Base-by-base conservation (phyloP, 92 coral and sea anemone genomes). In the Virgularia gustaviana region DNA sequence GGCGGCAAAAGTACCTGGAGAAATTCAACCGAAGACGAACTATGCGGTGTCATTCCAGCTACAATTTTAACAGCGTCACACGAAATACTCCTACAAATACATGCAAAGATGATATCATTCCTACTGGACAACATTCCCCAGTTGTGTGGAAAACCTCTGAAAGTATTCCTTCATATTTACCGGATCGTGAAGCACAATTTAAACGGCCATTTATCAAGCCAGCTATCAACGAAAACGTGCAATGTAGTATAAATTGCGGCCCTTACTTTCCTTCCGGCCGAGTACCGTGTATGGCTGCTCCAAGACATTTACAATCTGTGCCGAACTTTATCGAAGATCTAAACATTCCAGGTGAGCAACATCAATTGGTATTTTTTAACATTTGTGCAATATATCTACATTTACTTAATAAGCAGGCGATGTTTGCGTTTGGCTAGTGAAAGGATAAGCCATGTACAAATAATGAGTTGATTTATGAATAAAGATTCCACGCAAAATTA, bases 211-310 rank as follows among this genome's bases (percentile, higher is more conserved):
- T 27, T 37, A 44, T 12, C 57, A 7, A 8, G 6, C 29, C 18
- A 29, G 27, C 19, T 29, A 22, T 28, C 36, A 52, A 66, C 18
- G 33, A 32, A 7, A 30, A 3, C 4, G 54, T 3, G 34, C n/a
- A 49, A 31, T 6, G 11, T 20, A 32, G 13, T 15, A 16, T 36
- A 12, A 42, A 85, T 20, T 78, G 78, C 0, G 99, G 99, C 24
- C 99, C 99, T 3, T 94, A 65, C 67, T 94, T 96, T 88, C 99
- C 99, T 0, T 83, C 85, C 9, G 99, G 88, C 27, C 96, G 90
- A 52, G 63, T 87, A 47, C 99, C 99, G 25, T 80, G 81, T 18
- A 81, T 62, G 43, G 77, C 99, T 2, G 57, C 55, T 36, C 99
- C 90, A 65, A 79, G 57, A 11, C 96, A 89, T 56, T 36, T 94